Evolutionary conservation across 2,797 vertebrate genomes (phyloP).

Genomic region (Choloepus didactylus): DNA sequence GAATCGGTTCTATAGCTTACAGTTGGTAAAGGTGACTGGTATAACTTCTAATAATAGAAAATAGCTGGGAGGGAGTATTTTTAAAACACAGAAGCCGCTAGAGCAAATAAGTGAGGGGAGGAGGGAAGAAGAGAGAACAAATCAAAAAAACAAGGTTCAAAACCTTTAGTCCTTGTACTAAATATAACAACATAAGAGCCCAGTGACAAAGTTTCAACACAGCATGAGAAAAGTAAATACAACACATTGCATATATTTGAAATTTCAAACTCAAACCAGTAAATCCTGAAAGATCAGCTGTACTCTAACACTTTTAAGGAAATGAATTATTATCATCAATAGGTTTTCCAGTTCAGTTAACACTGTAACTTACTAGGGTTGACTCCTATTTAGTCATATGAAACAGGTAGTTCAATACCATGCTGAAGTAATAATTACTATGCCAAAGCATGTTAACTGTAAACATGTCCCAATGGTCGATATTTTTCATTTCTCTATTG

Average conservation of each 20-base stretch:
- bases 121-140: neutral
- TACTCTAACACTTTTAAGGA: conserved; percentile 16
- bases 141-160: conserved; percentile 52
- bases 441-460: neutral
- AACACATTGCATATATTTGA: conserved; percentile 37
- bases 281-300: conserved; percentile 20
- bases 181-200: conserved; percentile 40
- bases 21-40: conserved; percentile 54
- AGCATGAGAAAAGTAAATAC: conserved; percentile 32
- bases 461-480: neutral
- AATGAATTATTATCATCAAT: conserved; percentile 29
- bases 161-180: conserved; percentile 23
- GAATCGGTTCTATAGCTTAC: conserved; percentile 55
- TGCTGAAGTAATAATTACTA: conserved; percentile 41
- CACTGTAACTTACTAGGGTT: neutral
- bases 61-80: neutral
- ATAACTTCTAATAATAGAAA: conserved; percentile 57
- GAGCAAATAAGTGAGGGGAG: conserved; percentile 40
- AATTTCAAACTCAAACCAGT: conserved; percentile 60
- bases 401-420: neutral
- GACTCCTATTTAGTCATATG: neutral
- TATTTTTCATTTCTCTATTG: conserved; percentile 46
- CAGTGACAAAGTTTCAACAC: conserved; percentile 42
- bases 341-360: conserved; percentile 49
- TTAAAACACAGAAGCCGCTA: conserved; percentile 54